A percentile compares a stretch with the other conserved stretches of the same genome.
Conservation (phyloP, 2,888 invertebrate genomes). For the Drosophila merina region DNA sequence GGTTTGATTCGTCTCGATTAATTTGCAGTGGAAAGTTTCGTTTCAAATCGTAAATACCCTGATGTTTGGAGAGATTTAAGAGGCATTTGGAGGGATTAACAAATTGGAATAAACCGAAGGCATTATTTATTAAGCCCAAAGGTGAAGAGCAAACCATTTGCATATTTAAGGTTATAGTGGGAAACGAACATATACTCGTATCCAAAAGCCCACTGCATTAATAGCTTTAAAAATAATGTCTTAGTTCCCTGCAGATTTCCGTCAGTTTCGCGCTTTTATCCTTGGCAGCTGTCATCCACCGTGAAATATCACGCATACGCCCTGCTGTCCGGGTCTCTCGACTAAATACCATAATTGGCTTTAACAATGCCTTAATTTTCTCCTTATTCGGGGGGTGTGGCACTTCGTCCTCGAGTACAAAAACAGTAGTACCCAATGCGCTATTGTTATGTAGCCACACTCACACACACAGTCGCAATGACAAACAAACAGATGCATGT, state of each 20-base stretch:
- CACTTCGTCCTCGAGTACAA: constrained; percentile 41
- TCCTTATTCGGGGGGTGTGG: constrained; percentile 38
- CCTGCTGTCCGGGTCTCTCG: constrained; percentile 37
- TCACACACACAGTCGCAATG: constrained; percentile 19
- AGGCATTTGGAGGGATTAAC: constrained; percentile 9
- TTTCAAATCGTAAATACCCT: constrained; percentile 9
- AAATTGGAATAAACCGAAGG: constrained; percentile 10
- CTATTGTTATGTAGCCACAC: constrained; percentile 55
- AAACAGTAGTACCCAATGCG: constrained; percentile 54
- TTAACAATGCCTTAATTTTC: constrained; percentile 71
- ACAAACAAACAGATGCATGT: constrained; percentile 20
- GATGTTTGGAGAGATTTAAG: neutral
- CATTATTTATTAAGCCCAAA: neutral
- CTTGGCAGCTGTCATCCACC: constrained; percentile 20
- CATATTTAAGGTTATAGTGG: neutral
- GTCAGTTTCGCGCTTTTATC: constrained; percentile 25
- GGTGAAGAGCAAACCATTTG: neutral
- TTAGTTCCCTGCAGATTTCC: constrained; percentile 16
- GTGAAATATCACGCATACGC: constrained; percentile 55
- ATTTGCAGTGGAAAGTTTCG: constrained; percentile 36
- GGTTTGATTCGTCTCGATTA: constrained; percentile 32
- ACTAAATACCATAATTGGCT: constrained; percentile 70
- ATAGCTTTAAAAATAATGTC: constrained; percentile 1
- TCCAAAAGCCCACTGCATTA: neutral
- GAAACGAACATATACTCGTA: neutral